Conservation (phyloP, 1,140 invertebrate genomes). For the Metaphire vulgaris region DNA sequence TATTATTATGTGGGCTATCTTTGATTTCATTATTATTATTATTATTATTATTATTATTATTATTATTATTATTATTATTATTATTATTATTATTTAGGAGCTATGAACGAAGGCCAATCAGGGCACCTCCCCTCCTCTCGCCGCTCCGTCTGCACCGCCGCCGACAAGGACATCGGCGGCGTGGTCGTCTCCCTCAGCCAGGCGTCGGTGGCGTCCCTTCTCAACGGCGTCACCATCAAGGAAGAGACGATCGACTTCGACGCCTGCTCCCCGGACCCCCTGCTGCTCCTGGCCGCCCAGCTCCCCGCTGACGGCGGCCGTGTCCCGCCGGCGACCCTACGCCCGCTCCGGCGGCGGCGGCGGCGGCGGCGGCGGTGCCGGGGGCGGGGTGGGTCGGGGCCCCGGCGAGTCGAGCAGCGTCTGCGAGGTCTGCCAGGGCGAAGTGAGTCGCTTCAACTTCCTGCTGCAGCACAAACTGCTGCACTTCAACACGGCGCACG, state of each 20-base stretch:
- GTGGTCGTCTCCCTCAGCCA: too few relatives aligned
- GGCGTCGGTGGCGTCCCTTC: not conserved
- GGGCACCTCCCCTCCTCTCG: too few relatives aligned
- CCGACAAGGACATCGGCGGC: too few relatives aligned
- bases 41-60: slow-evolving; percentile 4
- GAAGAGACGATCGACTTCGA: not conserved
- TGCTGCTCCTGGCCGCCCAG: not conserved
- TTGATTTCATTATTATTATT: not conserved
- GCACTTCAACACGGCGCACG: slow-evolving; percentile 31
- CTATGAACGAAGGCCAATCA: too few relatives aligned
- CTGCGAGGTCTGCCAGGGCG: slow-evolving; percentile 30
- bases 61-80: slow-evolving; percentile 4
- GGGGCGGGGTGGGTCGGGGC: not conserved
- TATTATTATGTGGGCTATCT: not conserved
- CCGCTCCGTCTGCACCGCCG: too few relatives aligned
- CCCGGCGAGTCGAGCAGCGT: not conserved
- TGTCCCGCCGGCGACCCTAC: not conserved
- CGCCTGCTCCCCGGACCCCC: not conserved
- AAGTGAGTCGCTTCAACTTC: slow-evolving; percentile 17
- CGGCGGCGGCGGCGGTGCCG: not conserved
- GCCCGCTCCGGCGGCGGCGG: not conserved
- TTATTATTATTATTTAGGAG: slow-evolving; percentile 1
- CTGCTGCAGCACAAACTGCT: slow-evolving; percentile 28
- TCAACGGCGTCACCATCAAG: not conserved
- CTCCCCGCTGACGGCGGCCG: not conserved